Evolutionary conservation across 2,113 vertebrate genomes (phyloP).

Genomic region (Leptosomus discolor): DNA sequence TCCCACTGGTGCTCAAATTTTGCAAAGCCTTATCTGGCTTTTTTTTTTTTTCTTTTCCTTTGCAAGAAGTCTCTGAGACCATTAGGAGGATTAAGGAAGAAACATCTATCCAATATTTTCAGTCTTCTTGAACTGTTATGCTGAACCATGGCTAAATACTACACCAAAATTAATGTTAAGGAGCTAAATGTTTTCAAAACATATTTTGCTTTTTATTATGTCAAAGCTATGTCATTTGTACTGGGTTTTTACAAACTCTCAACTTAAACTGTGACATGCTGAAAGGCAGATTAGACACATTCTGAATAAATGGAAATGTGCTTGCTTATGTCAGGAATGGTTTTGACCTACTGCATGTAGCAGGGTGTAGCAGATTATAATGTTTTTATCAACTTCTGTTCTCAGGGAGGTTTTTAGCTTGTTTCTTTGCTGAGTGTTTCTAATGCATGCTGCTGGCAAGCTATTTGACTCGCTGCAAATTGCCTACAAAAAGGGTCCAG

Average conservation of each 20-base stretch:
- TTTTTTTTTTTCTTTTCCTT: not conserved
- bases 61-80: not conserved
- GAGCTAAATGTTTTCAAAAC: not conserved
- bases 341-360: not conserved
- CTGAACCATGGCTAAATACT: not conserved
- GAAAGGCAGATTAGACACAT: not conserved
- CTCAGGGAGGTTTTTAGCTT: conserved; percentile 1
- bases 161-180: not conserved
- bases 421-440: conserved; percentile 22
- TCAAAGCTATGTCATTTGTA: not conserved
- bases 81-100: not conserved
- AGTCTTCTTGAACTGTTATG: not conserved
- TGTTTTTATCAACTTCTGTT: conserved; percentile 19
- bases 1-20: not conserved
- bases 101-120: not conserved
- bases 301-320: not conserved
- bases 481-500: conserved; percentile 14
- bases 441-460: conserved; percentile 19
- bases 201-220: not conserved
- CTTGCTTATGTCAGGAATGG: not conserved
- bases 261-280: not conserved
- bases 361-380: not conserved
- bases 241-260: not conserved
- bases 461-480: conserved; percentile 20
- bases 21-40: not conserved